These are phyloP conservation scores for Pygoscelis adeliae DNA, from an alignment of 2,113 vertebrate genomes.

Conservation along the genomic window DNA sequence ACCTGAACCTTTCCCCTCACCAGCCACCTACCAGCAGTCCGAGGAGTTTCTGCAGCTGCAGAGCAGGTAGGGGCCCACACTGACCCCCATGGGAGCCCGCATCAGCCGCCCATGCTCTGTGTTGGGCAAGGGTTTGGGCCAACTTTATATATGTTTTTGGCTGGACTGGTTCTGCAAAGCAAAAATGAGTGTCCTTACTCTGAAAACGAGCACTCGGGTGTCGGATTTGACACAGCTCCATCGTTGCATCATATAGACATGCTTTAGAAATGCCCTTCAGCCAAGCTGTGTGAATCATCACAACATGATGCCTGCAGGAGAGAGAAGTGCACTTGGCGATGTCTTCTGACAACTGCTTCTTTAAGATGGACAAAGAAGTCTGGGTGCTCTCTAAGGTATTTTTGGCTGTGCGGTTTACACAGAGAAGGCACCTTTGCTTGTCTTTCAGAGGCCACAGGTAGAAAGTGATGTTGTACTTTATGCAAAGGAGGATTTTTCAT, in stretches of 20 bases:
- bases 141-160: neutral
- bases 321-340: neutral
- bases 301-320: neutral
- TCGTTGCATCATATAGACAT: neutral
- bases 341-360: neutral
- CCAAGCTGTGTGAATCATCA: neutral
- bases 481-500: neutral
- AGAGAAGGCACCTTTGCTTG: neutral
- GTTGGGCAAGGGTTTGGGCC: neutral
- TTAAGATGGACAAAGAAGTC: neutral
- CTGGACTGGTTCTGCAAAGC: neutral
- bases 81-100: rapidly evolving
- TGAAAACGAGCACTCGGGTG: neutral
- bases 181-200: neutral
- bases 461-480: neutral
- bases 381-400: neutral
- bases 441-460: neutral
- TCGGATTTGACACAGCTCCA: neutral
- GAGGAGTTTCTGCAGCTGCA: neutral
- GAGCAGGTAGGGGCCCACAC: rapidly evolving
- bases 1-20: neutral
- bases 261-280: neutral
- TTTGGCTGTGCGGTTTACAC: neutral
- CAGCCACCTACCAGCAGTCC: neutral
- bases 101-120: neutral